Evolutionary conservation across 37 sponge, comb jelly and placozoan species (phyloP).

Genomic region (Lycopodina hypogea): DNA sequence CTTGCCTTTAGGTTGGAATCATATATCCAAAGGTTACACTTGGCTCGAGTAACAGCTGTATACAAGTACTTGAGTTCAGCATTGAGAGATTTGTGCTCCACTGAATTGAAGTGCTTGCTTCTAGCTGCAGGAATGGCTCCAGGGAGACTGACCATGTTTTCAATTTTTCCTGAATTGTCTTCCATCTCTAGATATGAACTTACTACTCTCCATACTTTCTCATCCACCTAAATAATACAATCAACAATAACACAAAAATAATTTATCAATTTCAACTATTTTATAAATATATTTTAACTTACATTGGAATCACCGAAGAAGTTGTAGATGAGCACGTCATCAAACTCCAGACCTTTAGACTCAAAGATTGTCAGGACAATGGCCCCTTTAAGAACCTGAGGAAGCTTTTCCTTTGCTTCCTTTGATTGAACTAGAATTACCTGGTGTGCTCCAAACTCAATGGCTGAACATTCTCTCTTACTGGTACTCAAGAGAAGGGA

Average conservation of each 20-base stretch:
- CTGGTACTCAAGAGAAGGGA: conserved; percentile 75
- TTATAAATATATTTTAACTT: conserved; percentile 7
- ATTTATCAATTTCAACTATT: not conserved
- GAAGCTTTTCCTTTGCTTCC: conserved; percentile 59
- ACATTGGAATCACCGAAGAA: conserved; percentile 85
- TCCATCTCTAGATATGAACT: conserved; percentile 28
- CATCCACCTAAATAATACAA: conserved; percentile 20
- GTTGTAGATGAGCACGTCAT: conserved; percentile 88
- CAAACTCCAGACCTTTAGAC: conserved; percentile 87
- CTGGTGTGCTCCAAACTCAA: conserved; percentile 92
- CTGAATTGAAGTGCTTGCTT: conserved; percentile 51
- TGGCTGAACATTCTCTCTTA: conserved; percentile 57
- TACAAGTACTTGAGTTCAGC: conserved; percentile 89
- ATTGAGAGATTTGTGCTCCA: conserved; percentile 64
- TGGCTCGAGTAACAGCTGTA: conserved; percentile 82
- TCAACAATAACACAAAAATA: not conserved
- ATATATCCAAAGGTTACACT: conserved; percentile 87
- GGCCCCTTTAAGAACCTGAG: conserved; percentile 52
- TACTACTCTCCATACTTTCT: conserved; percentile 74
- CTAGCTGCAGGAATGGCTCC: conserved; percentile 27
- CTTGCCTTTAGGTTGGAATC: conserved; percentile 44
- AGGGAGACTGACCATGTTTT: conserved; percentile 4
- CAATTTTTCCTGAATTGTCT: not conserved
- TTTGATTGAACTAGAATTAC: conserved; percentile 79
- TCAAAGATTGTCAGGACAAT: conserved; percentile 85